These are phyloP conservation scores for Valencia hispanica DNA, from an alignment of 2,797 vertebrate species.

Conservation along the genomic window DNA sequence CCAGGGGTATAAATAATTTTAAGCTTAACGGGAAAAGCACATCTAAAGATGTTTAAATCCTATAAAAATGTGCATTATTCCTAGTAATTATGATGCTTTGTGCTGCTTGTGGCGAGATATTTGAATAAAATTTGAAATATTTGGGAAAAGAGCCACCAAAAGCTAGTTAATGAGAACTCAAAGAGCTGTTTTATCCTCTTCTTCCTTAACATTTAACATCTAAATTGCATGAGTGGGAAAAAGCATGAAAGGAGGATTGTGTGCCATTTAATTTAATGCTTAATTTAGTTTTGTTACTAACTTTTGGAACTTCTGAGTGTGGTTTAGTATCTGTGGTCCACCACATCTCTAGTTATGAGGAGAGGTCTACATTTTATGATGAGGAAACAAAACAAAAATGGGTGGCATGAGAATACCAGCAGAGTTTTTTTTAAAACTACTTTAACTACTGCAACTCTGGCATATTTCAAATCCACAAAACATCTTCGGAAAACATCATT, in stretches of 20 bases:
- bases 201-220: background rate
- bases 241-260: background rate
- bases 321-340: background rate
- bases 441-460: background rate
- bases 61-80: background rate
- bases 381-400: background rate
- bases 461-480: constrained; percentile 4
- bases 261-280: background rate
- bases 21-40: background rate
- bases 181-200: background rate
- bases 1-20: background rate
- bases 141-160: background rate
- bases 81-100: background rate
- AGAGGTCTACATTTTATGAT: background rate
- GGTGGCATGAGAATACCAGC: constrained; percentile 1
- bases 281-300: background rate
- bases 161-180: background rate
- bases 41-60: background rate
- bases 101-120: background rate
- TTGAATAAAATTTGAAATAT: background rate
- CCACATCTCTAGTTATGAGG: background rate
- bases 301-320: background rate
- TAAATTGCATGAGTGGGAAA: background rate
- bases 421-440: background rate
- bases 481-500: background rate